Percentiles rank a stretch among this genome's conserved stretches.
These are phyloP conservation scores for Glossophaga mutica DNA, from an alignment of 2,797 vertebrate species.

Conservation along the genomic window DNA sequence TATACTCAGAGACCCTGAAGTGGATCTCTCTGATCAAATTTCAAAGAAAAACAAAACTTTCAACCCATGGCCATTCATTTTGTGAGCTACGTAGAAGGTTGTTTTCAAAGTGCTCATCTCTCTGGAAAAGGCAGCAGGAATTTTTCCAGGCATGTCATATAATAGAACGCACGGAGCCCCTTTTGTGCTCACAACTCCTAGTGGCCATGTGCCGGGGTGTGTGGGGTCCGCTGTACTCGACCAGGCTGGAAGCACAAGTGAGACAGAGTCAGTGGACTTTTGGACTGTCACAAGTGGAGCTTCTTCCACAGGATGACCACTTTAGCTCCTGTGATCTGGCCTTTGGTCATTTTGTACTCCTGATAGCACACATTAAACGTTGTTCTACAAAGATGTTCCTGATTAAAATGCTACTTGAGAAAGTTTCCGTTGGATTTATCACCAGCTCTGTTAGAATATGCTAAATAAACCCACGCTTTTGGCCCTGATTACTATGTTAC, in stretches of 20 bases:
- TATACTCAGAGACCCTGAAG: background rate
- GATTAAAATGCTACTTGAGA: conserved; percentile 32
- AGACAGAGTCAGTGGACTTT: background rate
- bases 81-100: background rate
- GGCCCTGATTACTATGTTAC: conserved; percentile 19
- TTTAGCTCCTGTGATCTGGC: background rate
- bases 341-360: background rate
- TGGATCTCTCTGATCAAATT: background rate
- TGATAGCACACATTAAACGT: background rate
- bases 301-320: background rate
- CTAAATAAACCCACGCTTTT: background rate
- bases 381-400: conserved; percentile 25
- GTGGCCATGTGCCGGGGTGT: background rate
- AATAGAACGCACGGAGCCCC: background rate
- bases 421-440: conserved; percentile 2
- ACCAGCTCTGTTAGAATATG: background rate
- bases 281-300: background rate
- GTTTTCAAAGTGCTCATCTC: background rate
- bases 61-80: background rate
- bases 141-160: background rate
- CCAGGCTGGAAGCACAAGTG: background rate
- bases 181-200: background rate
- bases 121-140: background rate
- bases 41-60: background rate
- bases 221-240: background rate